Percentiles rank a stretch among this genome's conserved stretches.
Evolutionary conservation across 2,888 invertebrate genomes (phyloP).

Genomic region (Thelaira solivaga): DNA sequence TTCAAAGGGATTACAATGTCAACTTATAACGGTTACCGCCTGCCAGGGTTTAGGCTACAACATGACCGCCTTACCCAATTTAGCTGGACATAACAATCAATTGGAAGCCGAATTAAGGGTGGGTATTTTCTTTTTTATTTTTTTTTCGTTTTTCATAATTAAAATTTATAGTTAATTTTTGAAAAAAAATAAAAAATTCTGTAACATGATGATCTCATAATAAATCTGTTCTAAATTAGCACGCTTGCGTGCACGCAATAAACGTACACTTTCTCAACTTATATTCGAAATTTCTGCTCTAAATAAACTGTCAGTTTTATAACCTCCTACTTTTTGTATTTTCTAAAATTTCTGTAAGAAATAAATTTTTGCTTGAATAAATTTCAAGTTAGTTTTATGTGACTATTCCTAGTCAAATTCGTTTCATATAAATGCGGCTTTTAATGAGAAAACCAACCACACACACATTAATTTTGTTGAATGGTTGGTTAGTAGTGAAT

Average conservation of each 20-base stretch:
- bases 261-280: background rate
- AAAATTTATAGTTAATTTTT: background rate
- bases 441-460: conserved; percentile 38
- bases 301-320: conserved; percentile 51
- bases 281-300: background rate
- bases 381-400: conserved; percentile 10
- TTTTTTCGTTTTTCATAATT: background rate
- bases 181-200: background rate
- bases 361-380: conserved; percentile 6
- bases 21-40: conserved; percentile 86
- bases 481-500: conserved; percentile 10
- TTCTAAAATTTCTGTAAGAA: background rate
- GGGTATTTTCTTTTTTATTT: conserved; percentile 61
- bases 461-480: conserved; percentile 3
- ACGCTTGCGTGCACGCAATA: conserved; percentile 58
- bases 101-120: conserved; percentile 88
- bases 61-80: conserved; percentile 90
- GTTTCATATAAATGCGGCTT: conserved; percentile 24
- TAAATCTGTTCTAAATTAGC: conserved; percentile 25
- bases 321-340: conserved; percentile 30
- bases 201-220: conserved; percentile 38
- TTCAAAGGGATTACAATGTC: conserved; percentile 81
- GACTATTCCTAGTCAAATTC: conserved; percentile 32
- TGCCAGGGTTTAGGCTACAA: conserved; percentile 91
- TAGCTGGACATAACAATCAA: conserved; percentile 88